These are phyloP conservation scores for Ciconia maguari DNA, from an alignment of 2,113 vertebrate species.

Conservation along the genomic window DNA sequence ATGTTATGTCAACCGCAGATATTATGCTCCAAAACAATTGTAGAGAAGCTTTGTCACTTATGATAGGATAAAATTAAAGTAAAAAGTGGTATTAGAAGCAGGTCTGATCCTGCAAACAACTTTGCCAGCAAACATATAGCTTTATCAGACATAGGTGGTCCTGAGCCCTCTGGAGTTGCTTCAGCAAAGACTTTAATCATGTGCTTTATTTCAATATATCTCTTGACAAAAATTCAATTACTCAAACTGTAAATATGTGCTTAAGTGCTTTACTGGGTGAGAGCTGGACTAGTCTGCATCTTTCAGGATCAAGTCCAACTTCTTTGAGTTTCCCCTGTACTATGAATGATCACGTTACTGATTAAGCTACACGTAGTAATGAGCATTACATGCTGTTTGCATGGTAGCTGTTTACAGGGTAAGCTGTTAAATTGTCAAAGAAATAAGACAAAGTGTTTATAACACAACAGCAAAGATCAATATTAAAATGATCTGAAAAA, in stretches of 20 bases:
- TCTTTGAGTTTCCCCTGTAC: background rate
- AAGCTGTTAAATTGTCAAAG: background rate
- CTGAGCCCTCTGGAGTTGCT: background rate
- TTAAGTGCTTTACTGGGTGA: background rate
- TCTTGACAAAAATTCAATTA: background rate
- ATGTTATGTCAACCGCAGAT: background rate
- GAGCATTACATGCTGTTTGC: background rate
- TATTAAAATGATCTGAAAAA: background rate
- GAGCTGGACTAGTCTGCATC: background rate
- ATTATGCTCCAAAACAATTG: background rate
- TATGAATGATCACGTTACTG: rapidly evolving
- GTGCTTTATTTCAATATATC: background rate
- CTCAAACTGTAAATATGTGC: background rate
- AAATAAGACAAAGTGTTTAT: background rate
- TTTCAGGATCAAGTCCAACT: background rate
- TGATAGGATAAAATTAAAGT: background rate
- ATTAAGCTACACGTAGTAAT: background rate
- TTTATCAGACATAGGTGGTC: background rate
- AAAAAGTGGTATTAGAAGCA: background rate
- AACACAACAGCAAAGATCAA: background rate
- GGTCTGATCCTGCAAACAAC: background rate
- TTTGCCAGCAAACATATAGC: background rate
- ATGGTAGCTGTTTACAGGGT: background rate
- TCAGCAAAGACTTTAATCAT: background rate
- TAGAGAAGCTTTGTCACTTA: background rate